Conservation (phyloP, 92 coral and sea anemone genomes). For the Actinostola sp. region DNA sequence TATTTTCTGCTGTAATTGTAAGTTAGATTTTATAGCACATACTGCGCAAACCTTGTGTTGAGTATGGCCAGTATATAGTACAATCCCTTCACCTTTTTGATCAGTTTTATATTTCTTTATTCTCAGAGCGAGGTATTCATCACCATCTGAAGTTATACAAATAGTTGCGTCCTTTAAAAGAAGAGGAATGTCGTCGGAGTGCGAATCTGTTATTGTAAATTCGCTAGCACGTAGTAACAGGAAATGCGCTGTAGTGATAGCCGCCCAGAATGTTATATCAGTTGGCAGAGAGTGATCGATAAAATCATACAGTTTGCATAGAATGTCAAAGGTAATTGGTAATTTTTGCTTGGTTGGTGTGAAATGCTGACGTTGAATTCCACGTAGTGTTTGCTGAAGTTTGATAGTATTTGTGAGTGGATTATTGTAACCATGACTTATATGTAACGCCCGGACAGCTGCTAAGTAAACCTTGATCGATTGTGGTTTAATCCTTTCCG, state of each 20-base stretch:
- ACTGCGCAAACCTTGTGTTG: slow-evolving; percentile 32
- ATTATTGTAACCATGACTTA: slow-evolving; percentile 36
- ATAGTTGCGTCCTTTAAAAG: not conserved
- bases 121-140: slow-evolving; percentile 1
- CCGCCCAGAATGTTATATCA: slow-evolving; percentile 52
- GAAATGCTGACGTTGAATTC: slow-evolving; percentile 46
- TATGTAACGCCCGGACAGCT: slow-evolving; percentile 47
- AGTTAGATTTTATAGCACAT: slow-evolving; percentile 29
- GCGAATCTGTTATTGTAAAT: slow-evolving; percentile 5
- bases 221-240: slow-evolving; percentile 38
- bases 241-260: slow-evolving; percentile 42
- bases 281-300: slow-evolving; percentile 24
- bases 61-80: slow-evolving; percentile 26
- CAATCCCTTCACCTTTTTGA: slow-evolving; percentile 7
- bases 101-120: slow-evolving; percentile 37
- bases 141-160: not conserved
- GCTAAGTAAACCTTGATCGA: slow-evolving; percentile 47
- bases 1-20: not conserved
- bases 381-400: slow-evolving; percentile 43
- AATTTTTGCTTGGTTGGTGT: slow-evolving; percentile 22
- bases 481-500: slow-evolving; percentile 30
- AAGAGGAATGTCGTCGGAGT: too few species aligned
- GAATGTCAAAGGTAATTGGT: too few species aligned
- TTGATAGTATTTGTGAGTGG: slow-evolving; percentile 34
- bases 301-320: slow-evolving; percentile 24